These are phyloP conservation scores for Glossosoma conforme DNA, from an alignment of 1,140 invertebrate species.

Conservation along the genomic window DNA sequence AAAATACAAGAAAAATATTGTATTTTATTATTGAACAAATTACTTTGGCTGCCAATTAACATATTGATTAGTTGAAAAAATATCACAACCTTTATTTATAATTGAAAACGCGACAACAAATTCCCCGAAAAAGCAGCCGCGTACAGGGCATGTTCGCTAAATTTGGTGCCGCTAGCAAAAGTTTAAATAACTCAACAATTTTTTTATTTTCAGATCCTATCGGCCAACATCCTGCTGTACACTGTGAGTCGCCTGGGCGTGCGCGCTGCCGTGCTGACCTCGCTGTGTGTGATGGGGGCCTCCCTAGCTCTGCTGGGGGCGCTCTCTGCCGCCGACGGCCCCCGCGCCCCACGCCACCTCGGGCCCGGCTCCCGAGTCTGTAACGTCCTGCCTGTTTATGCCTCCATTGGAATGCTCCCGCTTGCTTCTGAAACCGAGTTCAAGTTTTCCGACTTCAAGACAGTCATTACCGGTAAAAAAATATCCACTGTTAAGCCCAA, in stretches of 20 bases:
- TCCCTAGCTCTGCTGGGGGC: not conserved
- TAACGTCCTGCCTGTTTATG: constrained; percentile 11
- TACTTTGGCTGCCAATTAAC: too few relatives aligned
- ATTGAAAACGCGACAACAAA: too few relatives aligned
- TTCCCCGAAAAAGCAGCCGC: too few relatives aligned
- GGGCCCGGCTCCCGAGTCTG: constrained; percentile 10
- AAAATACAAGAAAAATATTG: too few relatives aligned
- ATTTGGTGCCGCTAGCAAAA: too few relatives aligned
- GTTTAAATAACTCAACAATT: too few relatives aligned
- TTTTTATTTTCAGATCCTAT: constrained; percentile 11
- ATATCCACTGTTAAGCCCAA: not conserved
- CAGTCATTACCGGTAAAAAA: constrained; percentile 2
- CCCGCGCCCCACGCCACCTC: not conserved
- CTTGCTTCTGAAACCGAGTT: constrained; percentile 1
- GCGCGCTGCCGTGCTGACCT: not conserved
- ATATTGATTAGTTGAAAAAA: too few relatives aligned
- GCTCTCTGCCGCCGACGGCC: not conserved
- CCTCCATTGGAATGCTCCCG: constrained; percentile 11
- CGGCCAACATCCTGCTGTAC: not conserved
- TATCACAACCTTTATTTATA: too few relatives aligned
- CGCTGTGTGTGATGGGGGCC: constrained; percentile 5
- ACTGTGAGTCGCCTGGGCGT: constrained; percentile 3
- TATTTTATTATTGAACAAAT: too few relatives aligned
- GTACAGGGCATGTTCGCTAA: too few relatives aligned
- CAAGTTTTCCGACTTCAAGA: constrained; percentile 4